Percentiles rank a stretch among this genome's conserved stretches.
Evolutionary conservation across 2,888 invertebrate species (phyloP).

Genomic region (Sphecodes monilicornis): DNA sequence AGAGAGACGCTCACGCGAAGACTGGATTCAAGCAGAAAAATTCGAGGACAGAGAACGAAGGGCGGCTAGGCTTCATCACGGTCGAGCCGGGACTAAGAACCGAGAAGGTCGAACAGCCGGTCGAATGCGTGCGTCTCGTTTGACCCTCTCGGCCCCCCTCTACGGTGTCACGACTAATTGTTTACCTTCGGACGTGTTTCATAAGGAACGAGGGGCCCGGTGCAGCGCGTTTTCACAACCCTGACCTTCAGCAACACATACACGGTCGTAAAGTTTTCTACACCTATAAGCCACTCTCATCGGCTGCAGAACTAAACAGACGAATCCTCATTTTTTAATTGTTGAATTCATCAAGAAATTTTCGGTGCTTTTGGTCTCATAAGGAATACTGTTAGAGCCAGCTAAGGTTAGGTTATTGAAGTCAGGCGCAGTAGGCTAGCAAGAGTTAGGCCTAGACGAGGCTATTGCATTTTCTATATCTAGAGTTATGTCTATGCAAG

Average conservation of each 20-base stretch:
- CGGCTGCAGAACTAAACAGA: no score
- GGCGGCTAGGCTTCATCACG: slow-evolving; percentile 4
- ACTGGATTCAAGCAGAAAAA: background rate
- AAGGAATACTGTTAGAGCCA: no score
- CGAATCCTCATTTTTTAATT: no score
- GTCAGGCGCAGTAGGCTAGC: no score
- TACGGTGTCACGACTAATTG: background rate
- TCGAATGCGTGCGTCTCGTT: slow-evolving; percentile 10
- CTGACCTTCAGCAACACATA: background rate
- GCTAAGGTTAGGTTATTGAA: no score
- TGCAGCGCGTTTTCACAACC: background rate
- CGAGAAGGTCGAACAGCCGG: slow-evolving; percentile 3
- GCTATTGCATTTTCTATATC: no score
- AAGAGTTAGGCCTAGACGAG: no score
- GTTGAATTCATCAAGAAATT: no score
- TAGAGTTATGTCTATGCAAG: no score
- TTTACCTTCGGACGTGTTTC: slow-evolving; percentile 8
- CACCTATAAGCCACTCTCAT: no score
- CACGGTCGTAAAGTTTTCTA: background rate
- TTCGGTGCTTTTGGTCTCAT: no score
- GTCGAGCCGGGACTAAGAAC: slow-evolving; percentile 37
- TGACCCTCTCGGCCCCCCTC: background rate
- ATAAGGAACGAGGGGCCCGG: background rate
- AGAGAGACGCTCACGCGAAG: background rate
- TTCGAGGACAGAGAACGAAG: background rate